Evolutionary conservation across 2,888 invertebrate species (phyloP).

Genomic region (Himalopsyche tibetana): DNA sequence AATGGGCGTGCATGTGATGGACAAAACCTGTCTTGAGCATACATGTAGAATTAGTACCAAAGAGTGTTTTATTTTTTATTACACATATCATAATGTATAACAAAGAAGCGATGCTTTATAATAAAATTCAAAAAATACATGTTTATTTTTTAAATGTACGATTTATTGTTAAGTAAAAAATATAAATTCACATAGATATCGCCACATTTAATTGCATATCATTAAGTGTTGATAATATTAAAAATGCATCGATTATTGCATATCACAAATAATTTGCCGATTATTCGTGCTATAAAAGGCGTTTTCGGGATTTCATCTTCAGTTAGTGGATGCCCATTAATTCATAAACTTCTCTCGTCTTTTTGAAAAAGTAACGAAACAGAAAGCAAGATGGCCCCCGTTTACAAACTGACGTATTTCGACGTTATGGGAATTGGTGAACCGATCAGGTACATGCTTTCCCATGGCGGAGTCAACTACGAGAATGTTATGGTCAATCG

Average conservation of each 20-base stretch:
- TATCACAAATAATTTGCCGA: not conserved
- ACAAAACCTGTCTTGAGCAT: no score
- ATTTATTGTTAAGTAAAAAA: no score
- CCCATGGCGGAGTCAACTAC: constrained; percentile 68
- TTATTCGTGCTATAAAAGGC: not conserved
- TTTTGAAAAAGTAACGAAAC: constrained; percentile 43
- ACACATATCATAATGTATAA: no score
- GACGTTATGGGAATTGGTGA: constrained; percentile 68
- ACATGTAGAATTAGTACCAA: no score
- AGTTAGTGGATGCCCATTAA: constrained; percentile 64
- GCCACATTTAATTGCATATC: no score
- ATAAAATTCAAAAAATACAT: no score
- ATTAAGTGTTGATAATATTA: not conserved
- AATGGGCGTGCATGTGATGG: no score
- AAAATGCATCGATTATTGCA: not conserved
- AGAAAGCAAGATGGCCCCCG: constrained; percentile 68
- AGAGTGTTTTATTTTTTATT: no score
- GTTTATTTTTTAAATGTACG: no score
- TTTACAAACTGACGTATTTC: constrained; percentile 68
- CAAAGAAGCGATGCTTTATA: no score
- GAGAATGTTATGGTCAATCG: constrained; percentile 67
- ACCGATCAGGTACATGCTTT: constrained; percentile 68
- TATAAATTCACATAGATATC: no score
- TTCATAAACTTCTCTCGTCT: constrained; percentile 50
- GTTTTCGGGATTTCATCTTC: constrained; percentile 42